Percentiles rank a stretch among this genome's conserved stretches.
phyloP scores from a whole-genome alignment of 2,113 vertebrate genomes.

The Porphyrio hochstetteri region DNA sequence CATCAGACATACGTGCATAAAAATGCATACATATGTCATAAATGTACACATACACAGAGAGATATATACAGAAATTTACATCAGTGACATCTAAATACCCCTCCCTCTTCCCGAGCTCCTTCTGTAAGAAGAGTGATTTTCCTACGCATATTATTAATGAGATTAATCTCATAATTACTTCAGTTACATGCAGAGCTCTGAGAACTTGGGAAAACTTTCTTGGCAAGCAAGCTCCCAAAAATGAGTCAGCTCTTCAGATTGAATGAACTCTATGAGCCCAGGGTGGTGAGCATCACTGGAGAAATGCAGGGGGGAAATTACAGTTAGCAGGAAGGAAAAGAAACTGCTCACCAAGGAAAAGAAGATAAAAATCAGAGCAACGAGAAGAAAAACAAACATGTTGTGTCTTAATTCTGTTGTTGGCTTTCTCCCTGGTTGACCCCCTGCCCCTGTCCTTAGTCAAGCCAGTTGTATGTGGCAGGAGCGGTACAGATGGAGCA shows the following conservation, averaged over 20 bases:
- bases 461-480: background rate
- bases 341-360: background rate
- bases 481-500: background rate
- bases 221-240: conserved; percentile 47
- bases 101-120: conserved; percentile 22
- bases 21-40: background rate
- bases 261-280: background rate
- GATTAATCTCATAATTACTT: conserved; percentile 70
- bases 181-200: conserved; percentile 68
- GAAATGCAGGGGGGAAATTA: conserved; percentile 6
- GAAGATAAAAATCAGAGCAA: conserved; percentile 8
- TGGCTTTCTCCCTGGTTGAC: background rate
- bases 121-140: conserved; percentile 52
- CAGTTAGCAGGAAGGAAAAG: background rate
- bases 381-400: conserved; percentile 3
- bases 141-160: conserved; percentile 72
- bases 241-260: conserved; percentile 14
- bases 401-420: background rate
- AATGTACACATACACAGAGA: background rate
- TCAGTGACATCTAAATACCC: conserved; percentile 1
- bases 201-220: conserved; percentile 69
- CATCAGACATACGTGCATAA: background rate
- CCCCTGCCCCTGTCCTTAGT: background rate
- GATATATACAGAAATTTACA: background rate
- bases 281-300: background rate